Percentiles rank a stretch among this genome's conserved stretches.
phyloP scores from a whole-genome alignment of 2,113 vertebrate genomes.

The Cephalopholis sonnerati region DNA sequence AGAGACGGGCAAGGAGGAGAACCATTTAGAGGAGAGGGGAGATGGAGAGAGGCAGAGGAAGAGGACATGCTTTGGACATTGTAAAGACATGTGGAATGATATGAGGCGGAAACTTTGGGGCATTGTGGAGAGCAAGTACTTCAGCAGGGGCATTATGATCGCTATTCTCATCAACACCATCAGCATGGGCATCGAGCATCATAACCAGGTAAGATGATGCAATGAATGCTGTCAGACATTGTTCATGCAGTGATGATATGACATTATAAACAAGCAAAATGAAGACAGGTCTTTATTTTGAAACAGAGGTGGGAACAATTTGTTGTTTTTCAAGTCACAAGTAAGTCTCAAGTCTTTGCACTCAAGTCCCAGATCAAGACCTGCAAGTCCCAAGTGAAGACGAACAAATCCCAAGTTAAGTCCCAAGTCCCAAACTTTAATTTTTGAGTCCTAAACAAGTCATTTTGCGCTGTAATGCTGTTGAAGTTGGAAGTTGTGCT shows the following conservation, averaged over 20 bases:
- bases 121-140: slow-evolving; percentile 99
- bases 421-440: no score
- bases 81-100: slow-evolving; percentile 75
- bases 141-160: slow-evolving; percentile 98
- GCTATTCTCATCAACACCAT: slow-evolving; percentile 98
- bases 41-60: slow-evolving; percentile 56
- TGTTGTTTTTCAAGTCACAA: no score
- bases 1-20: slow-evolving; percentile 79
- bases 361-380: no score
- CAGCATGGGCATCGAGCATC: slow-evolving; percentile 99
- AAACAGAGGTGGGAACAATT: no score
- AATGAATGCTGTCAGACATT: neutral
- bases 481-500: no score
- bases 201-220: slow-evolving; percentile 90
- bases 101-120: slow-evolving; percentile 92
- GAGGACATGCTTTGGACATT: slow-evolving; percentile 69
- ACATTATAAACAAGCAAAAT: neutral
- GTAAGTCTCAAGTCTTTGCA: no score
- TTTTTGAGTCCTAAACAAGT: no score
- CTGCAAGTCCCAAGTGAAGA: no score
- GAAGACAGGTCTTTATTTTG: neutral
- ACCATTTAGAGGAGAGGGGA: slow-evolving; percentile 75
- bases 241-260: neutral
- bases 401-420: no score
- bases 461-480: no score